Conservation (phyloP, 2,888 invertebrate species). For the Sesia apiformis region DNA sequence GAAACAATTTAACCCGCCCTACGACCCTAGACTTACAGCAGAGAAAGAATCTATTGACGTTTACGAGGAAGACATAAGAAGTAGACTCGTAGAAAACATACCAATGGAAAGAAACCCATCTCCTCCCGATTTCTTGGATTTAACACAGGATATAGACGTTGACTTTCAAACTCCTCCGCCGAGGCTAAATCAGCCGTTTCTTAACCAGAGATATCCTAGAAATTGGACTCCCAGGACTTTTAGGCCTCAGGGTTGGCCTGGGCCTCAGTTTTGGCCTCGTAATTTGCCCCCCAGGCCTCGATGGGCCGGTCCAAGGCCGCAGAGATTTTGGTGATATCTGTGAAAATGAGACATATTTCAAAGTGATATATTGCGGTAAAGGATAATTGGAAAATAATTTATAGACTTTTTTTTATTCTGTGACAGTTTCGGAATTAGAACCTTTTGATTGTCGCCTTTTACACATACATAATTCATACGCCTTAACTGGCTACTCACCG, state of each 20-base stretch:
- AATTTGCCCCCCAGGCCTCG: conserved; percentile 49
- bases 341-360: background rate
- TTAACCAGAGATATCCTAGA: conserved; percentile 48
- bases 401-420: no score
- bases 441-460: no score
- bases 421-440: no score
- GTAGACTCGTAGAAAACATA: conserved; percentile 24
- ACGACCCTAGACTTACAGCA: conserved; percentile 5
- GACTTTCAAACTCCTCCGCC: conserved; percentile 28
- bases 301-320: conserved; percentile 48
- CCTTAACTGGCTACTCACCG: no score
- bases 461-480: no score
- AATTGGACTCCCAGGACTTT: conserved; percentile 55
- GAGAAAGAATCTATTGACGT: conserved; percentile 24
- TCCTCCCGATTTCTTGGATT: conserved; percentile 28
- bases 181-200: conserved; percentile 17
- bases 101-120: conserved; percentile 16
- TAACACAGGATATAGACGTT: conserved; percentile 10
- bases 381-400: no score
- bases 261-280: conserved; percentile 40
- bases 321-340: conserved; percentile 62
- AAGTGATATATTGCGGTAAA: no score
- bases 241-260: conserved; percentile 26
- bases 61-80: conserved; percentile 42
- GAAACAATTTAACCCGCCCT: conserved; percentile 11